A percentile compares a stretch with the other conserved stretches of the same genome.
phyloP scores from a whole-genome alignment of 2,113 vertebrate genomes.

The Gallinago jamesoni region DNA sequence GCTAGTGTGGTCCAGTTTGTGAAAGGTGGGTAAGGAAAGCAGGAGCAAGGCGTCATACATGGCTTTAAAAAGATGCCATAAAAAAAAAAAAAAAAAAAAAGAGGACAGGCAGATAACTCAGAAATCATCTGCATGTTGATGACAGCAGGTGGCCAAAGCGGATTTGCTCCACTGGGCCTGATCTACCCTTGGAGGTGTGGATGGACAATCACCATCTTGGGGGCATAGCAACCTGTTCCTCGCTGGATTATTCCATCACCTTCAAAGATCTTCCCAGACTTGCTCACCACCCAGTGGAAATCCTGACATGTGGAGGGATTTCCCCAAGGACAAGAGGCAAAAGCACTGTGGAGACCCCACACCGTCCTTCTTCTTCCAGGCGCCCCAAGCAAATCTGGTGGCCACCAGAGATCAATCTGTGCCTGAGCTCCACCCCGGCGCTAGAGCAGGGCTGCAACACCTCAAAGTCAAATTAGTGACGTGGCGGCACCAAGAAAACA shows the following conservation, averaged over 20 bases:
- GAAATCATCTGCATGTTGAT: neutral
- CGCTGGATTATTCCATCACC: neutral
- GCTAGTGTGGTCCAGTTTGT: neutral
- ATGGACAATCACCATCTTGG: neutral
- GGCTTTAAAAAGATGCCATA: neutral
- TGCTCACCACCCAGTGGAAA: neutral
- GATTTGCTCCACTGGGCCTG: neutral
- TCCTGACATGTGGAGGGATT: rapidly evolving
- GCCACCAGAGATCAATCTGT: rapidly evolving
- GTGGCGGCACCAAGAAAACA: rapidly evolving
- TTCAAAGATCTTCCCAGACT: neutral
- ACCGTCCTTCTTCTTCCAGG: neutral
- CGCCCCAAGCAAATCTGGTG: rapidly evolving
- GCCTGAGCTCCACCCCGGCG: neutral
- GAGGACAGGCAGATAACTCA: neutral
- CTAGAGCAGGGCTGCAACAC: neutral
- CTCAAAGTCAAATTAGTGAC: neutral
- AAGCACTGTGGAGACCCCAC: rapidly evolving
- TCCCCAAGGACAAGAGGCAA: rapidly evolving
- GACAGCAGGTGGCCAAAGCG: neutral
- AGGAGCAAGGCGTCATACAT: neutral
- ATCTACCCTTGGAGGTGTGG: neutral
- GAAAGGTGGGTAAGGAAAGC: neutral
- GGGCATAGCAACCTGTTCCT: neutral
- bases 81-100: neutral